Base-by-base conservation (phyloP, 2,113 vertebrate genomes). In the Psilopsiagon aurifrons region DNA sequence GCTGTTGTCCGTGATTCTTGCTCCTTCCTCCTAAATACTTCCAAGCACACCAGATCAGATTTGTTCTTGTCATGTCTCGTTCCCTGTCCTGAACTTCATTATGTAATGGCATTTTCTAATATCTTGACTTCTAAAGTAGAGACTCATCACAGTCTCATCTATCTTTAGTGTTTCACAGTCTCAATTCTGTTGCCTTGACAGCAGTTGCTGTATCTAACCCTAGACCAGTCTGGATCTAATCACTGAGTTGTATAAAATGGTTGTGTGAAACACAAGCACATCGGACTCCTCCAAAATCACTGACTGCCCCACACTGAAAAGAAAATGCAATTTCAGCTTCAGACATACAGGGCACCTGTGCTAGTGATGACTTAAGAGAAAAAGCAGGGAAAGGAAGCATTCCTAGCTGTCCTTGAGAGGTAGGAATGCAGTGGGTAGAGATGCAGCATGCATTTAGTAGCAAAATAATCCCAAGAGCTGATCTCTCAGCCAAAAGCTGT, bases 111-210 rank as follows among this genome's bases (percentile, higher is more conserved):
- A 57, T 69, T 81, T 94, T 74, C 64, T 57, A 81, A 44, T 78
- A 78, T 14, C 24, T 28, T 52, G 24, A 41, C 16, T 87, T 74
- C 43, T 84, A 57, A 89, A 74, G 33, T 37, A 66, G 54, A 47
- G 13, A 76, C 14, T 57, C 35, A 62, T 84, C 24, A 57, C 37
- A 67, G 17, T 46, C 55, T 49, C 9, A 29, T 44, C 33, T 69
- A 20, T 73, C 49, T 86, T 69, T 52, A 84, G 44, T 29, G 59
- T 81, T 93, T 80, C 17, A 33, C n/a, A 69, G 43, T 85, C 37
- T 67, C 63, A 71, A 68, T 75, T 68, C 57, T 82, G 60, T 82
- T 95, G 43, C 55, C 66, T 87, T 92, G 85, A 90, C 85, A 93
- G 86, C 47, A 17, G 3, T 68, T 88, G 52, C 75, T 88, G 7